Evolutionary conservation across 1,140 invertebrate genomes (phyloP).

Genomic region (Heliconius melpomene): DNA sequence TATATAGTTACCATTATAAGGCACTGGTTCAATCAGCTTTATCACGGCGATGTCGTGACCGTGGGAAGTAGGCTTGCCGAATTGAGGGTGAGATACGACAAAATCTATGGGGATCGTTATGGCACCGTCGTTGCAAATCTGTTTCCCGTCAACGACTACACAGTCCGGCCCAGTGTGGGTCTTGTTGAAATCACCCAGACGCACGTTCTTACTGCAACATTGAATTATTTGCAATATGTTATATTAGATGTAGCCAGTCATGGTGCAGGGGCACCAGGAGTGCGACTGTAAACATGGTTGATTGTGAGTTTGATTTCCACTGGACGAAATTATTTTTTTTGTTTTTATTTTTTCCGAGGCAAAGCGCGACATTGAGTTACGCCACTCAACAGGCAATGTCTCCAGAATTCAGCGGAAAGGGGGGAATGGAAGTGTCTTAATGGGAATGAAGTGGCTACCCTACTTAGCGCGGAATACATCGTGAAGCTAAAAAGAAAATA

Average conservation of each 20-base stretch:
- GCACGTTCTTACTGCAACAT: constrained; percentile 56
- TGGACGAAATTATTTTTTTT: no score
- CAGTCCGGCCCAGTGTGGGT: constrained; percentile 60
- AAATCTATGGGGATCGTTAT: constrained; percentile 61
- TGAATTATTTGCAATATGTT: background rate
- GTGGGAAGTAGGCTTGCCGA: constrained; percentile 28
- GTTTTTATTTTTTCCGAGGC: no score
- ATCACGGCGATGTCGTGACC: constrained; percentile 74
- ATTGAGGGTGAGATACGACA: constrained; percentile 59
- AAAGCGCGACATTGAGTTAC: background rate
- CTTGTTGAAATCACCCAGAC: constrained; percentile 80
- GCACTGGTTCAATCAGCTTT: constrained; percentile 50
- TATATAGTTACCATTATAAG: constrained; percentile 61
- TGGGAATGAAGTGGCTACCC: background rate
- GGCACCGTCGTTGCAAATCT: constrained; percentile 58
- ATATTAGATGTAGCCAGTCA: no score
- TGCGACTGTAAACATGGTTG: background rate
- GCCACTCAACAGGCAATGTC: background rate
- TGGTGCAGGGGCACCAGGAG: no score
- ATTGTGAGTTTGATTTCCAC: background rate
- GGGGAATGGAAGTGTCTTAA: background rate
- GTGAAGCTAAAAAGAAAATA: background rate
- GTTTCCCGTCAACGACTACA: constrained; percentile 43
- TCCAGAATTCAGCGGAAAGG: background rate
- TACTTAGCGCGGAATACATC: background rate